These are phyloP conservation scores for Grapholita molesta DNA, from an alignment of 1,140 invertebrate genomes.

Conservation along the genomic window DNA sequence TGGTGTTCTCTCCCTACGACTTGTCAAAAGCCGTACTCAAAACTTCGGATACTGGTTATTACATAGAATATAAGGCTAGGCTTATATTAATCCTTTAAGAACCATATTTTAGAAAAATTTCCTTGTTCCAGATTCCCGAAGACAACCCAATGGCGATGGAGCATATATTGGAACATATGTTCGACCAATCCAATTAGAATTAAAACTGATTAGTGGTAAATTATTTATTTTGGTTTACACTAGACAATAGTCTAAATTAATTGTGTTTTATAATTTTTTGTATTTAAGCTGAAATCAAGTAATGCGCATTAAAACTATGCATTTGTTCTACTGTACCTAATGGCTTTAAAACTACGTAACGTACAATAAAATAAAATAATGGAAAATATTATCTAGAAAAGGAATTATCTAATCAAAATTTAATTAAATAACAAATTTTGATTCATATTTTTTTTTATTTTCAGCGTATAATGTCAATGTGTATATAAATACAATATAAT, in stretches of 20 bases:
- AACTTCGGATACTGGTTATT: too few species aligned
- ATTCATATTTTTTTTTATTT: conserved; percentile 11
- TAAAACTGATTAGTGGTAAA: not conserved
- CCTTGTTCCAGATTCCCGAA: conserved; percentile 54
- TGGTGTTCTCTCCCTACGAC: too few species aligned
- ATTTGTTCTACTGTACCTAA: too few species aligned
- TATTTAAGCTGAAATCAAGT: too few species aligned
- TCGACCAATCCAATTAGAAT: conserved; percentile 19
- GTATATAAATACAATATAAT: not conserved
- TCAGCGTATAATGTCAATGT: not conserved
- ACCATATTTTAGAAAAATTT: not conserved
- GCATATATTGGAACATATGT: conserved; percentile 53
- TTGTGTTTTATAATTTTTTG: too few species aligned
- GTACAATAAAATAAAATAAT: too few species aligned
- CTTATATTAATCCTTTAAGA: too few species aligned
- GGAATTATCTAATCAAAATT: not conserved
- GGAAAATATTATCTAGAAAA: not conserved
- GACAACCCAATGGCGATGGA: conserved; percentile 65
- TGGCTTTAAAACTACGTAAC: too few species aligned
- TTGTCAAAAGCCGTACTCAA: too few species aligned
- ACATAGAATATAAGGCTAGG: too few species aligned
- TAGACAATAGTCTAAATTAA: not conserved
- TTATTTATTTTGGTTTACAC: not conserved
- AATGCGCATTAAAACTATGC: too few species aligned
- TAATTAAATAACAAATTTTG: not conserved